Evolutionary conservation across 2,888 invertebrate species (phyloP), one percentile per base, ranked within the genome.

Genomic region (Petrolisthes manimaculis): DNA sequence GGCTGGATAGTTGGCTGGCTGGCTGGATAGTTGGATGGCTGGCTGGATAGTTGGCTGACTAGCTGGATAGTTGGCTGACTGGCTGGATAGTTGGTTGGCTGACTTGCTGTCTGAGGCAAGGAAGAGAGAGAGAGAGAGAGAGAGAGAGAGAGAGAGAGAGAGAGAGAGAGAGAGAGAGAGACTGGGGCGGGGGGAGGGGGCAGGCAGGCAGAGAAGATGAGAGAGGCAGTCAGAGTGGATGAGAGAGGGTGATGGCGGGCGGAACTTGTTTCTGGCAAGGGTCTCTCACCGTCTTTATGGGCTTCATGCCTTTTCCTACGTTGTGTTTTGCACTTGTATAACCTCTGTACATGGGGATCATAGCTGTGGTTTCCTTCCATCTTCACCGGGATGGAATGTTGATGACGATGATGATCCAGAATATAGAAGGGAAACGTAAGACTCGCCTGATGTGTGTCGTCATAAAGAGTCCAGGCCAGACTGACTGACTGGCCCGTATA

Each of bases 101-200:
- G 61, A 51, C 24, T 14, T 5, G 24, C 18, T 37, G 14, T 77
- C 18, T 37, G 14, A 3, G 14, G 77, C 21, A 8, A 51, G 77
- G 51, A 9, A 12, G 77, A 77, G 37, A 14, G 77, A 21, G 24
- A 37, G 5, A 77, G 14, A 6, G 24, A 51, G 14, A 51, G 37
- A 51, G 12, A 14, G 61, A 61, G 61, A 61, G 61, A 61, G 37
- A 77, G 37, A 51, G 21, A 77, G 37, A 51, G 51, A 77, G 24
- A 37, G 21, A 77, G 21, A 37, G 21, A 77, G 77, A 51, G 77
- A 24, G 77, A 77, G 77, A 77, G 77, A 51, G 77, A 21, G 14
- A 37, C 5, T 37, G 77, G 51, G 77, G 37, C 2, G 37, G 37
- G 37, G 77, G 51, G 21, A 24, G 77, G 51, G 77, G 77, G 51